phyloP scores from a whole-genome alignment of 2,113 vertebrate genomes.

The Isurus oxyrinchus region DNA sequence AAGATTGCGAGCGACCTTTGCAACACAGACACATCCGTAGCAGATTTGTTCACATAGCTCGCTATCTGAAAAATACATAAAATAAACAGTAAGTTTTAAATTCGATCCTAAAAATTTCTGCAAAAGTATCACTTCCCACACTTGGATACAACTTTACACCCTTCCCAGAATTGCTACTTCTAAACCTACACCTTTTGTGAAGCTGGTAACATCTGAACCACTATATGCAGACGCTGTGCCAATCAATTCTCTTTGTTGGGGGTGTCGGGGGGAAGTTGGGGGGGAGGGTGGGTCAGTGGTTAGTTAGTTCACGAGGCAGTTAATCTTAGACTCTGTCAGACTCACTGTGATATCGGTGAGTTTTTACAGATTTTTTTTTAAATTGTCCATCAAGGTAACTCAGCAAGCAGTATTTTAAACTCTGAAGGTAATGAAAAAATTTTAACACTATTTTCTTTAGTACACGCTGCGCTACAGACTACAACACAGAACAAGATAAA shows the following conservation, averaged over 20 bases:
- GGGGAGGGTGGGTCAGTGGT: no score
- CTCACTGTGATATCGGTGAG: background rate
- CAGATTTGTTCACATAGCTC: conserved; percentile 88
- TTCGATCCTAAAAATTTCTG: background rate
- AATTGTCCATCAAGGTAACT: background rate
- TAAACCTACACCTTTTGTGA: background rate
- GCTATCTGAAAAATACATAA: conserved; percentile 70
- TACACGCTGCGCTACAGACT: background rate
- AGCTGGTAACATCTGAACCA: background rate
- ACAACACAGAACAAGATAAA: background rate
- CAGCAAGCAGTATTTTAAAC: background rate
- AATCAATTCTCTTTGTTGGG: background rate
- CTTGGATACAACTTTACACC: background rate
- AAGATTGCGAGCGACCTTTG: conserved; percentile 91
- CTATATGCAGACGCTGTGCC: background rate
- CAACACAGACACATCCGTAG: conserved; percentile 82
- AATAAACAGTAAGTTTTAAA: background rate
- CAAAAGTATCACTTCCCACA: background rate
- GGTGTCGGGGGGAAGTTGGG: background rate
- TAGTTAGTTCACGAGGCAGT: no score
- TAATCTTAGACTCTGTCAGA: background rate
- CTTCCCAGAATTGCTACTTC: background rate
- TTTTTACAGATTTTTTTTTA: background rate
- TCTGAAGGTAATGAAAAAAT: background rate
- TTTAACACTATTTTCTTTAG: background rate